Evolutionary conservation across 1,140 invertebrate species (phyloP).

Genomic region (Caenorhabditis brenneri): DNA sequence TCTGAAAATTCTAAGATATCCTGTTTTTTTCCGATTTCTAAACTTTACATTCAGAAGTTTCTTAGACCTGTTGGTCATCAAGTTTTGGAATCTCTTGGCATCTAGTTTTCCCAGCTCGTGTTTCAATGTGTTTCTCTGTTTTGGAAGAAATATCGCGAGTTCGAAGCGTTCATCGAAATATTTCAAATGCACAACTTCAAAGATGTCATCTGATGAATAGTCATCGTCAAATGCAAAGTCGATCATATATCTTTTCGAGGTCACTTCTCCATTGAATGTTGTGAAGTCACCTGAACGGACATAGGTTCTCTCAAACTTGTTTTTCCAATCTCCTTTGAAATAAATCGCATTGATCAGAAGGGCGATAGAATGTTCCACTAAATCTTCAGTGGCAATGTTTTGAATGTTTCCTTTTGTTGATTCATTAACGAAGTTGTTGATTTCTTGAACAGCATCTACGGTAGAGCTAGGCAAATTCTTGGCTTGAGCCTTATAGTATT

Average conservation of each 20-base stretch:
- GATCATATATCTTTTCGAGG: not conserved
- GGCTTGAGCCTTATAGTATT: constrained; percentile 30
- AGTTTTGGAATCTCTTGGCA: not conserved
- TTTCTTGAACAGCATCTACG: not conserved
- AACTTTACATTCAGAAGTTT: not conserved
- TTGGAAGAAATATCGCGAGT: constrained; percentile 22
- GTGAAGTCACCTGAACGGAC: constrained; percentile 1
- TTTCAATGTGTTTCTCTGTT: not conserved
- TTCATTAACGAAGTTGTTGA: constrained; percentile 31
- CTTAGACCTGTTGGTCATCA: not conserved
- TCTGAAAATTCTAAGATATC: not conserved
- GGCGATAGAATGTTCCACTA: not conserved
- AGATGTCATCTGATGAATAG: constrained; percentile 7
- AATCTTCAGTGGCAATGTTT: not conserved
- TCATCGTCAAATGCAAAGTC: not conserved
- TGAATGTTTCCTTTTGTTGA: constrained; percentile 30
- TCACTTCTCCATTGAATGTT: not conserved
- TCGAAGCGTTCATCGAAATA: not conserved
- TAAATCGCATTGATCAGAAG: constrained; percentile 44
- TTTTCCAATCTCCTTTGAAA: constrained; percentile 37
- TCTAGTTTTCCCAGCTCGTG: not conserved
- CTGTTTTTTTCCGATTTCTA: not conserved
- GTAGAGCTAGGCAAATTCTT: not conserved
- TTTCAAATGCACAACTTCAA: not conserved
- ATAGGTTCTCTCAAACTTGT: not conserved